Percentiles rank a stretch among this genome's conserved stretches.
Conservation (phyloP, 64 coral and sea anemone species). For the Pocillopora damicornis region DNA sequence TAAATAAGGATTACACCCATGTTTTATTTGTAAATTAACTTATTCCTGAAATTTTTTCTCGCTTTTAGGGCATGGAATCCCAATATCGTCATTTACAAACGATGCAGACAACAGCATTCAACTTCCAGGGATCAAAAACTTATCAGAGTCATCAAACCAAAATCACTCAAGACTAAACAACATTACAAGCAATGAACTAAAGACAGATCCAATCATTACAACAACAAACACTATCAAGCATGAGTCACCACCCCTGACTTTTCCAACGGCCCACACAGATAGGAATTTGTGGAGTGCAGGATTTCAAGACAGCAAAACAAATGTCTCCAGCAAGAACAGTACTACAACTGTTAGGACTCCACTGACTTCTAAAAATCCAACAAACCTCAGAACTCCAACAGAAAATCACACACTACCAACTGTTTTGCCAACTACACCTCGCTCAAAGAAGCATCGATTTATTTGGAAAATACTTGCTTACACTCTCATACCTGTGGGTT, state of each 20-base stretch:
- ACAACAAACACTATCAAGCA: neutral
- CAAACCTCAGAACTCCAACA: neutral
- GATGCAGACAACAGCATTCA: neutral
- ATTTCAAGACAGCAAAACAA: neutral
- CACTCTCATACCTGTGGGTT: slow-evolving; percentile 41
- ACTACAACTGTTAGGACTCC: neutral
- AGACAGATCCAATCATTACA: neutral
- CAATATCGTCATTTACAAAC: neutral
- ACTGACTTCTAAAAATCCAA: neutral
- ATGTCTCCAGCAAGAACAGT: neutral
- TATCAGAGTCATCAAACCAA: neutral
- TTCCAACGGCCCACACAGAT: neutral
- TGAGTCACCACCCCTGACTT: neutral
- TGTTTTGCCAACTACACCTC: neutral
- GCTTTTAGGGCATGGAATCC: neutral
- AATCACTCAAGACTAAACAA: neutral
- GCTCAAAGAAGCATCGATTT: neutral
- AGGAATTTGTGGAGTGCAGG: neutral
- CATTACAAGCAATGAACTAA: slow-evolving; percentile 24
- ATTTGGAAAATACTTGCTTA: slow-evolving; percentile 26
- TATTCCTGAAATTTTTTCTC: neutral
- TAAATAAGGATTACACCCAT: too few relatives aligned
- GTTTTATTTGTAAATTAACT: too few relatives aligned
- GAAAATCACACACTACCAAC: neutral
- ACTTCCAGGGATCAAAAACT: neutral